A percentile compares a stretch with the other conserved stretches of the same genome.
These are phyloP conservation scores for Augochlora pura DNA, from an alignment of 1,140 invertebrate genomes.

Conservation along the genomic window DNA sequence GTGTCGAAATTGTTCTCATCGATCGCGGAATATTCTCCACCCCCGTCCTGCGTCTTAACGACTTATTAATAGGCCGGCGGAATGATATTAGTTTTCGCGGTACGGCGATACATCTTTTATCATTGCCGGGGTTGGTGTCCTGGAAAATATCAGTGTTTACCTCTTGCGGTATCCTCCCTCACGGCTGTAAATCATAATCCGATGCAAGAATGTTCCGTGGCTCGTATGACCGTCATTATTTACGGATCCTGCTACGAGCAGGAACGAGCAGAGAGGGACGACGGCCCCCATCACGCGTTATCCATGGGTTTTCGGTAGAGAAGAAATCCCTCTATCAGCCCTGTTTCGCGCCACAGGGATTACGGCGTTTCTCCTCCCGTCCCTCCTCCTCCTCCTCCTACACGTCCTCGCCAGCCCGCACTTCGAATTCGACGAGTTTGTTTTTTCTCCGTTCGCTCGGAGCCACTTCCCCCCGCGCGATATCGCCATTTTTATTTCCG, in stretches of 20 bases:
- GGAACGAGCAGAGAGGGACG: not conserved
- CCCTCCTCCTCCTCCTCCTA: not conserved
- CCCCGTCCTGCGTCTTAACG: conserved; percentile 5
- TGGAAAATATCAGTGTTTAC: conserved; percentile 31
- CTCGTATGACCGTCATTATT: conserved; percentile 58
- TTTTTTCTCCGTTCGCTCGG: not conserved
- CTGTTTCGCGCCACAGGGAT: conserved; percentile 43
- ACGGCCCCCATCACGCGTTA: conserved; percentile 29
- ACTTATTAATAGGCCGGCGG: conserved; percentile 17
- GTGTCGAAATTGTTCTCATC: not conserved
- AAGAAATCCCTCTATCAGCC: conserved; percentile 40
- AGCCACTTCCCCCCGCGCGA: not conserved
- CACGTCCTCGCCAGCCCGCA: too few relatives aligned
- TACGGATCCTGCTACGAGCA: conserved; percentile 62
- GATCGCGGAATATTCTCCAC: not conserved
- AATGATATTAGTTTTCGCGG: not conserved
- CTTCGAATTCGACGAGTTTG: conserved; percentile 43
- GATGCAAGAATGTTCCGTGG: conserved; percentile 41
- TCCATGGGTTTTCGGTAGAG: conserved; percentile 29
- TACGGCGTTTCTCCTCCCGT: conserved; percentile 1
- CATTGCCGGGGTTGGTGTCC: not conserved
- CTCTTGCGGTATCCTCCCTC: conserved; percentile 40
- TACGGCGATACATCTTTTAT: not conserved
- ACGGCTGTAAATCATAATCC: conserved; percentile 52
- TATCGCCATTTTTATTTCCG: not conserved